Percentiles rank a stretch among this genome's conserved stretches.
Conservation (phyloP, 2,113 vertebrate genomes). For the Salvelinus fontinalis region DNA sequence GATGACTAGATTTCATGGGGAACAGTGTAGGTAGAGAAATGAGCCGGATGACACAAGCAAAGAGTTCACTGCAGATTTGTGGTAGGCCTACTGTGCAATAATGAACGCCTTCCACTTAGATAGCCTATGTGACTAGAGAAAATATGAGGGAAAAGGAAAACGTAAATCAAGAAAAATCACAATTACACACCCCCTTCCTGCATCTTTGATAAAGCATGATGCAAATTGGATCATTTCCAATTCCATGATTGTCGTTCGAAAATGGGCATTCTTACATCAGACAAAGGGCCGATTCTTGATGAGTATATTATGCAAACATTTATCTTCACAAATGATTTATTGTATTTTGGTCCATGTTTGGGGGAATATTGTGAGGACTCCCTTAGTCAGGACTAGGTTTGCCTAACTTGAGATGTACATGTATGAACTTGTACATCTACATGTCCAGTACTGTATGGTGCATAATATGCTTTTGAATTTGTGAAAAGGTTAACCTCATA, state of each 20-base stretch:
- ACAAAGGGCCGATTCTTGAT: conserved; percentile 7
- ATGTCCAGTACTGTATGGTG: background rate
- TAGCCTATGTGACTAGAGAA: conserved; percentile 28
- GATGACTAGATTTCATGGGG: conserved; percentile 60
- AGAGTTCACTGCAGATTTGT: conserved; percentile 46
- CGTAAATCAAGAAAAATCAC: conserved; percentile 43
- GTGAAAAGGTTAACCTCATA: too few species aligned
- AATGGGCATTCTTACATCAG: conserved; percentile 32
- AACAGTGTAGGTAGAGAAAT: conserved; percentile 55
- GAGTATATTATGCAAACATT: conserved; percentile 24
- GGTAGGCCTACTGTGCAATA: conserved; percentile 36
- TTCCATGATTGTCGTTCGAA: conserved; percentile 50
- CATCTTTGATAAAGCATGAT: conserved; percentile 44
- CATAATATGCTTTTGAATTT: too few species aligned
- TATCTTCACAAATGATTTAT: conserved; percentile 7
- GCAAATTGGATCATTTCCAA: conserved; percentile 58
- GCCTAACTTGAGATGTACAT: background rate
- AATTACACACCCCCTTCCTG: conserved; percentile 53
- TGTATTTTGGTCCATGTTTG: background rate
- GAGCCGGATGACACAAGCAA: conserved; percentile 55
- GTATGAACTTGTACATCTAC: background rate
- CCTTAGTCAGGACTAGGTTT: background rate
- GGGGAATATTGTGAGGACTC: background rate
- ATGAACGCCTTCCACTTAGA: conserved; percentile 37
- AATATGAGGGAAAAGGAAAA: conserved; percentile 24